Evolutionary conservation across 2,797 vertebrate genomes (phyloP).

Genomic region (Rhinoraja longicauda): DNA sequence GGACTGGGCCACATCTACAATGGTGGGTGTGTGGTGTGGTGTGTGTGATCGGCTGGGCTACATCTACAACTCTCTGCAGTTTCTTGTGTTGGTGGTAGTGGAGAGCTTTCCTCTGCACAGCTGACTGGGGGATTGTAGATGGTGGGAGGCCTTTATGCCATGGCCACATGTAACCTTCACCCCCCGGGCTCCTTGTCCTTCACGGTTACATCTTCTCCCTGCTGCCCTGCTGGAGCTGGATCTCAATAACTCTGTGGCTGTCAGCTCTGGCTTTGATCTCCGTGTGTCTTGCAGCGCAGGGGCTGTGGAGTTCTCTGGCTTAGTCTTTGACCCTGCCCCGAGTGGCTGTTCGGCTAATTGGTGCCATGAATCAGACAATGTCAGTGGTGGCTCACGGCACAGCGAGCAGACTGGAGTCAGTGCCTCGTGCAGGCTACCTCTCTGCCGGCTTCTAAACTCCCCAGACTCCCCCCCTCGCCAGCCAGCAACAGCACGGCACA

Average conservation of each 20-base stretch:
- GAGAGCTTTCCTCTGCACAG: too few species aligned
- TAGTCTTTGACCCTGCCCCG: constrained; percentile 36
- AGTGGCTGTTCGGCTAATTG: constrained; percentile 40
- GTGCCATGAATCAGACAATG: constrained; percentile 38
- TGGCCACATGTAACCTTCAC: background rate
- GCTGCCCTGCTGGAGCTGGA: background rate
- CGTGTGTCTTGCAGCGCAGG: background rate
- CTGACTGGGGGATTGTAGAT: too few species aligned
- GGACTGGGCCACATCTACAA: too few species aligned
- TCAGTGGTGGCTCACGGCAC: background rate
- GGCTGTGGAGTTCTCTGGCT: constrained; percentile 15
- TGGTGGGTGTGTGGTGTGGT: too few species aligned
- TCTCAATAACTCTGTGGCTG: background rate
- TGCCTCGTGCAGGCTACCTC: too few species aligned
- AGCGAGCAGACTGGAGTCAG: background rate
- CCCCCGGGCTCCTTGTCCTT: background rate
- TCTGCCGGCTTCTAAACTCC: background rate
- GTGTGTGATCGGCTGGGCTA: too few species aligned
- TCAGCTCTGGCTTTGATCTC: too few species aligned
- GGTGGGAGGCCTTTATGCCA: background rate
- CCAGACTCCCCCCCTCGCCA: too few species aligned
- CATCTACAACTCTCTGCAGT: too few species aligned
- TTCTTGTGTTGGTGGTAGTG: too few species aligned
- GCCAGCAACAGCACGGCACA: too few species aligned
- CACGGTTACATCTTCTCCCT: background rate